Percentiles rank a stretch among this genome's conserved stretches.
Evolutionary conservation across 2,113 vertebrate genomes (phyloP).

Genomic region (Podarcis raffonei): DNA sequence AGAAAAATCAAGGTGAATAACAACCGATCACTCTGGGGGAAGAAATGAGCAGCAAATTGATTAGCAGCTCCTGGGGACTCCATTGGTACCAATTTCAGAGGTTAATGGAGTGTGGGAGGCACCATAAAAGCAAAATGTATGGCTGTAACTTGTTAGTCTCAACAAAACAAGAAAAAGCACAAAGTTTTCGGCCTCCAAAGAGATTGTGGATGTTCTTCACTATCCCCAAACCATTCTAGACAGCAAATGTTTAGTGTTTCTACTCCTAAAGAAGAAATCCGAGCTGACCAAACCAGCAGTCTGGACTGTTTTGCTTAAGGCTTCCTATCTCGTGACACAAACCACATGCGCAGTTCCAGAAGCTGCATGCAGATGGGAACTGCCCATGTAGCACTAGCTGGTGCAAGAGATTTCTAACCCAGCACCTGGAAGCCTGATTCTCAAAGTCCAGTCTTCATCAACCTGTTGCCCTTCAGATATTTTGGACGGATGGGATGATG

Average conservation of each 20-base stretch:
- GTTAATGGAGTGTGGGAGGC: background rate
- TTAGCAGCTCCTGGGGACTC: background rate
- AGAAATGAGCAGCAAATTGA: background rate
- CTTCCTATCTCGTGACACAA: background rate
- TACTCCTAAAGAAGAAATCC: background rate
- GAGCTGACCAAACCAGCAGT: background rate
- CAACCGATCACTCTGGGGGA: background rate
- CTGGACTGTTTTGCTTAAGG: background rate
- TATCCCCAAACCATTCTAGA: background rate
- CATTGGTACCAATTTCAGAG: slow-evolving; percentile 6
- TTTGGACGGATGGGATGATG: too few species aligned
- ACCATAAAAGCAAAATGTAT: background rate
- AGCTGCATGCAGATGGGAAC: too few species aligned
- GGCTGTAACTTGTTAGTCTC: background rate
- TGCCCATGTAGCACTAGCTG: background rate
- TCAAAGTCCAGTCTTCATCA: too few species aligned
- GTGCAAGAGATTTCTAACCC: background rate
- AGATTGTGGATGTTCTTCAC: background rate
- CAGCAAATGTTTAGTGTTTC: background rate
- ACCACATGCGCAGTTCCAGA: background rate
- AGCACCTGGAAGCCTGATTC: background rate
- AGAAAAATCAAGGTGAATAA: background rate
- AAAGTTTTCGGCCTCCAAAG: background rate
- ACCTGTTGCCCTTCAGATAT: too few species aligned
- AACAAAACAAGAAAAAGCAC: background rate